phyloP scores from a whole-genome alignment of 2,888 invertebrate species.

The Pheosia gnoma region DNA sequence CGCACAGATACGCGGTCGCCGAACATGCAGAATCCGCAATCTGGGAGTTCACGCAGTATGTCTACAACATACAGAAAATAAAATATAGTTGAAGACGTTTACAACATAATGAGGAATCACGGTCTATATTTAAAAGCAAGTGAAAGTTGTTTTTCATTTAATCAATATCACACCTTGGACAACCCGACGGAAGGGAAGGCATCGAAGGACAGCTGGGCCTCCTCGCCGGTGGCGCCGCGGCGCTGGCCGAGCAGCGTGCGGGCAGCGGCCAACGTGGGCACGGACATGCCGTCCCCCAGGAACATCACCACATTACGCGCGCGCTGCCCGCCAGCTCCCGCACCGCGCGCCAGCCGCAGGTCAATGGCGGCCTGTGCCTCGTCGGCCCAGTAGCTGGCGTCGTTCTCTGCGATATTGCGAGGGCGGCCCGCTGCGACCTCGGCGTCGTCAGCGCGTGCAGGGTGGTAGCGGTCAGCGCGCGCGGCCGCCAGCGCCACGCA shows the following conservation, averaged over 20 bases:
- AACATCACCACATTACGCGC: constrained; percentile 86
- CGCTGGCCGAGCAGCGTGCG: constrained; percentile 86
- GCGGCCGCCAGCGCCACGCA: constrained; percentile 2
- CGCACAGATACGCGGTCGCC: constrained; percentile 87
- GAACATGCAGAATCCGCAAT: constrained; percentile 89
- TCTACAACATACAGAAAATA: constrained; percentile 49
- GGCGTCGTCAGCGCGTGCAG: neutral
- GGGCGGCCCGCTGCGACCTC: constrained; percentile 4
- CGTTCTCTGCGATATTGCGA: constrained; percentile 24
- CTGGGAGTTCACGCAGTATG: constrained; percentile 84
- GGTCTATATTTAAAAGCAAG: neutral
- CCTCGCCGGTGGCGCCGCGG: constrained; percentile 81
- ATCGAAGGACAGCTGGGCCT: constrained; percentile 84
- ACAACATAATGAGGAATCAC: neutral
- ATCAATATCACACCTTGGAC: constrained; percentile 77
- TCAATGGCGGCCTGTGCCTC: constrained; percentile 66
- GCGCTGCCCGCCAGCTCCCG: constrained; percentile 7
- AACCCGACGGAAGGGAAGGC: constrained; percentile 85
- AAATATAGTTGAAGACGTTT: neutral
- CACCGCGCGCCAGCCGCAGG: constrained; percentile 49
- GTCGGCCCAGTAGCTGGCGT: constrained; percentile 67
- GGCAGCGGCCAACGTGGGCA: constrained; percentile 87
- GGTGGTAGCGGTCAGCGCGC: constrained; percentile 32
- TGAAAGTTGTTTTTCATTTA: neutral
- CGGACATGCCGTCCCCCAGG: constrained; percentile 90